Conservation (phyloP, 2,888 invertebrate genomes). For the Synergus itoensis region DNA sequence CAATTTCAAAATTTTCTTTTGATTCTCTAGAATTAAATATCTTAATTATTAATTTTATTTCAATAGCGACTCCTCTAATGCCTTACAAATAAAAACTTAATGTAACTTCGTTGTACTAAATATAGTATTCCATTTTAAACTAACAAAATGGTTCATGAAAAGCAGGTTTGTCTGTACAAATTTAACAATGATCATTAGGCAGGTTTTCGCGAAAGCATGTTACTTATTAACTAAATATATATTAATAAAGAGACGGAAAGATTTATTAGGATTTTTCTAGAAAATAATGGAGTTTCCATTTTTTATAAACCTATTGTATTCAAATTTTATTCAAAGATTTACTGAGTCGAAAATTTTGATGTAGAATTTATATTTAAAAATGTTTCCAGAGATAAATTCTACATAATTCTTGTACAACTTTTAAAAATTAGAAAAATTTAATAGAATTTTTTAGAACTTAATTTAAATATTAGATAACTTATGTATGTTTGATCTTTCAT, state of each 20-base stretch:
- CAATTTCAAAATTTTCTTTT: slow-evolving; percentile 13
- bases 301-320: too few relatives aligned
- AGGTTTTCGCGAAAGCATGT: slow-evolving; percentile 8
- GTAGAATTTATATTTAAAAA: not conserved
- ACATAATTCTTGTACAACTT: not conserved
- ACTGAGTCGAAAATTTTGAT: not conserved
- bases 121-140: slow-evolving; percentile 14
- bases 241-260: not conserved
- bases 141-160: slow-evolving; percentile 11
- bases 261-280: not conserved
- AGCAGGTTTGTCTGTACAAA: slow-evolving; percentile 29
- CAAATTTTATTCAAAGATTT: too few relatives aligned
- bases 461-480: not conserved
- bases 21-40: slow-evolving; percentile 1
- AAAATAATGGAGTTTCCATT: not conserved
- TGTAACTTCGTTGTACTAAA: slow-evolving; percentile 36
- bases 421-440: too few relatives aligned
- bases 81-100: slow-evolving; percentile 37
- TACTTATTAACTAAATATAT: slow-evolving; percentile 8
- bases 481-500: not conserved
- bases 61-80: slow-evolving; percentile 1
- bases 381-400: not conserved
- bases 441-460: too few relatives aligned
- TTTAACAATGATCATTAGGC: not conserved
- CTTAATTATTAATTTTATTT: slow-evolving; percentile 32